Conservation (phyloP, 2,888 invertebrate species). For the Chouioia cunea region DNA sequence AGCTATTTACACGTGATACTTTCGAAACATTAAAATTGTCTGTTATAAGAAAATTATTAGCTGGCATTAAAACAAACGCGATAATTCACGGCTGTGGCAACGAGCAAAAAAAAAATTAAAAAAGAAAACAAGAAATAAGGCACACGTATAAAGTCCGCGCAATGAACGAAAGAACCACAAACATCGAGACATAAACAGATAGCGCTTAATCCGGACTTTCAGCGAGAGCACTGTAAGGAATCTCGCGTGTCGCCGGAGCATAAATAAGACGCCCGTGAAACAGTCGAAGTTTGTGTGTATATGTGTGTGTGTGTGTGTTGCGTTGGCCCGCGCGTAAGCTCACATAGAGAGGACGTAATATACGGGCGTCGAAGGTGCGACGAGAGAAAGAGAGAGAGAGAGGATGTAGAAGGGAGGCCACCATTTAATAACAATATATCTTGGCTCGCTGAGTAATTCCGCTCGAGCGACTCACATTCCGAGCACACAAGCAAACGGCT, state of each 20-base stretch:
- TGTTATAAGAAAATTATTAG: too few relatives aligned
- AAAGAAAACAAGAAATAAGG: too few relatives aligned
- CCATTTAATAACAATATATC: constrained; percentile 69
- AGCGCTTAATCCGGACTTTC: too few relatives aligned
- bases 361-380: constrained; percentile 49
- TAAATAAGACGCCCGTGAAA: constrained; percentile 50
- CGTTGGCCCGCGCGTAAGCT: constrained; percentile 2
- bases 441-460: constrained; percentile 50
- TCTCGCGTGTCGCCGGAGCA: constrained; percentile 52
- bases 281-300: constrained; percentile 14
- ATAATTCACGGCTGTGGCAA: too few relatives aligned
- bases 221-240: constrained; percentile 10
- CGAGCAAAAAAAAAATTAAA: too few relatives aligned
- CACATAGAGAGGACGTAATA: constrained; percentile 48
- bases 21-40: too few relatives aligned
- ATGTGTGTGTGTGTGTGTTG: too few relatives aligned
- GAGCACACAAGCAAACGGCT: not conserved
- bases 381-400: constrained; percentile 61
- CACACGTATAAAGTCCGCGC: too few relatives aligned
- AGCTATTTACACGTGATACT: too few relatives aligned
- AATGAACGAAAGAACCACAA: too few relatives aligned
- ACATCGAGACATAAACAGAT: too few relatives aligned
- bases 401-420: constrained; percentile 57
- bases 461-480: constrained; percentile 25
- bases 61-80: too few relatives aligned